Evolutionary conservation across 2,113 vertebrate species (phyloP), one percentile per base, ranked within the genome.

Genomic region (Upupa epops): DNA sequence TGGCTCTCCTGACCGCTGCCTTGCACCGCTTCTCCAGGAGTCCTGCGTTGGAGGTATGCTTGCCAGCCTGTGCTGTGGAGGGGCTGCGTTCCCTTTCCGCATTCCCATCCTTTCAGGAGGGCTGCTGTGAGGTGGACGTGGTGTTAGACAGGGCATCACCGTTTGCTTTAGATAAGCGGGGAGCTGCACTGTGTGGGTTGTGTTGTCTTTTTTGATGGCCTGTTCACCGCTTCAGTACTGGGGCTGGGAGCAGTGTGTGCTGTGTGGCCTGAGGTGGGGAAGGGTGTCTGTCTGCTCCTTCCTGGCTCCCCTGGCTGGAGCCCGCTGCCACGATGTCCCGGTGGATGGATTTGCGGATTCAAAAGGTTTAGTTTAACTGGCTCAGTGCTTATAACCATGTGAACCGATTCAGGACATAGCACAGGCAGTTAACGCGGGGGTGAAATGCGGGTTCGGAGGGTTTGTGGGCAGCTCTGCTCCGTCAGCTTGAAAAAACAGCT

Each of bases 41-140:
- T 68, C 83, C 94, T 79, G 93, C 93, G 82, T 73, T 58, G 61
- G 91, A 94, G 93, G 94, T 93, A 86, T 1, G 86, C 49, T 74
- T 34, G 74, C 48, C 40, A 21, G 83, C 70, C 60, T 22, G 0
- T 42, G 86, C 10, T 1, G 3, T 45, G 74, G 66, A 63, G 70
- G 88, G 94, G 65, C 72, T 68, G 87, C 2, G 0, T 58, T 93
- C 59, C 78, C 60, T 31, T 22, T 71, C 63, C 59, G 9, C 20
- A 42, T 42, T 42, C 11, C 40, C 15, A 15, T 42, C 40, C 40
- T 15, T 22, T 25, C n/a, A 55, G 49, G 61, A 40, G 5, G 69
- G 76, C 81, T 83, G 74, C 78, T 87, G 78, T 42, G 22, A 55
- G 70, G 83, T 79, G 61, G 78, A 74, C 4, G 8, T 26, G 59